Conservation (phyloP, 1,140 invertebrate species). For the Vanessa atalanta region DNA sequence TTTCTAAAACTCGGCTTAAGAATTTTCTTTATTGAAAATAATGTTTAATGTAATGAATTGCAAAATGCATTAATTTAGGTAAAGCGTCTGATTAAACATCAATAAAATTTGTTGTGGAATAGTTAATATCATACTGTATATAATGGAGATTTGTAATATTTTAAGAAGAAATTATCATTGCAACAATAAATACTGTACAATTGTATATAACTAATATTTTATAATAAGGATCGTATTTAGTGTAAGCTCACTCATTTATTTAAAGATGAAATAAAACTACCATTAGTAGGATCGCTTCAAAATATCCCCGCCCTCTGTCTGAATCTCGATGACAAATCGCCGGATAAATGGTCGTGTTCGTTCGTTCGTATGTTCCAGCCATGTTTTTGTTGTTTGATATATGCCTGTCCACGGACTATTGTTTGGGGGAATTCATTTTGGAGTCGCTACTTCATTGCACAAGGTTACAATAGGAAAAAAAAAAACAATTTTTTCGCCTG, state of each 20-base stretch:
- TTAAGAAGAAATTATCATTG: no score
- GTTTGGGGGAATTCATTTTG: conserved; percentile 43
- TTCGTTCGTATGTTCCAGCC: conserved; percentile 52
- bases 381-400: conserved; percentile 78
- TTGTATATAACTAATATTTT: no score
- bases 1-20: no score
- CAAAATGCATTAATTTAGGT: no score
- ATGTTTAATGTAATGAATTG: no score
- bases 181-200: no score
- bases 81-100: no score
- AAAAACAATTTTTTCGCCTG: background rate
- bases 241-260: background rate
- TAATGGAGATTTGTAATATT: no score
- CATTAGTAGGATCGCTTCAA: conserved; percentile 44
- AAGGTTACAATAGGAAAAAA: conserved; percentile 23
- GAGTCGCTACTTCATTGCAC: conserved; percentile 37
- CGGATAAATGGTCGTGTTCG: conserved; percentile 76
- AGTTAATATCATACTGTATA: no score
- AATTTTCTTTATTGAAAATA: no score
- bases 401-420: conserved; percentile 63
- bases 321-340: conserved; percentile 78
- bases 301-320: conserved; percentile 49
- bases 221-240: no score
- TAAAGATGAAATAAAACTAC: conserved; percentile 8
- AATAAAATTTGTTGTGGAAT: no score